These are phyloP conservation scores for Drosophila phalerata DNA, from an alignment of 2,888 invertebrate species.

Conservation along the genomic window DNA sequence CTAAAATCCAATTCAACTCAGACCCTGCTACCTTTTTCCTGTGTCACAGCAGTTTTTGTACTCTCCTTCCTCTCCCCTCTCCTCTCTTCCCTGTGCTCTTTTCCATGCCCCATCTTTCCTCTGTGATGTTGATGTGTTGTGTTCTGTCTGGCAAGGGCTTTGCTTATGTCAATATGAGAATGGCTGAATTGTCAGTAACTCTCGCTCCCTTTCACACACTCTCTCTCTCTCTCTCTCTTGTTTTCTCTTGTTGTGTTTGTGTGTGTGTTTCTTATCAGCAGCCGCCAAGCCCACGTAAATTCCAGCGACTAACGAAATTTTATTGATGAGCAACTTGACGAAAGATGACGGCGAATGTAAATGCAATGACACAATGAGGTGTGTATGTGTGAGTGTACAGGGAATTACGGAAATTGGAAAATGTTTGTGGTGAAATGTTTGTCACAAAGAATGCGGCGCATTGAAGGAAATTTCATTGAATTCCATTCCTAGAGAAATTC, in stretches of 20 bases:
- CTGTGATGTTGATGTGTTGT: conserved; percentile 36
- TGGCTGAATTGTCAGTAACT: conserved; percentile 29
- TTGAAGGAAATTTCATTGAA: conserved; percentile 4
- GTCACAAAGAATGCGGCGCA: conserved; percentile 26
- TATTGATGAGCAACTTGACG: conserved; percentile 58
- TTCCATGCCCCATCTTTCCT: too few species aligned
- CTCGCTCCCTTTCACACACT: not conserved
- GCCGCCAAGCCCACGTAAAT: conserved; percentile 59
- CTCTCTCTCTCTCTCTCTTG: too few species aligned
- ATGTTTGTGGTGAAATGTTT: conserved; percentile 39
- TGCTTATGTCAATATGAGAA: conserved; percentile 66
- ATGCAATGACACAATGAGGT: conserved; percentile 22
- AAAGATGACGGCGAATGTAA: conserved; percentile 53
- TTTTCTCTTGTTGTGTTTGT: conserved; percentile 1
- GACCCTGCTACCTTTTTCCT: conserved; percentile 43
- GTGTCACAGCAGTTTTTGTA: conserved; percentile 49
- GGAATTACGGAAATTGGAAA: conserved; percentile 37
- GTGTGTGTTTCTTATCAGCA: conserved; percentile 60
- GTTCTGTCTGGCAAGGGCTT: conserved; percentile 40
- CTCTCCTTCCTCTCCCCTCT: not conserved
- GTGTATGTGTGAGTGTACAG: conserved; percentile 3
- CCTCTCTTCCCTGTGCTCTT: conserved; percentile 1
- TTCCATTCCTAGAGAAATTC: conserved; percentile 7
- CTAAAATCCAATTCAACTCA: conserved; percentile 5
- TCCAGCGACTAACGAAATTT: conserved; percentile 50